A percentile compares a stretch with the other conserved stretches of the same genome.
phyloP scores from a whole-genome alignment of 2,888 invertebrate species.

The Timema podura region DNA sequence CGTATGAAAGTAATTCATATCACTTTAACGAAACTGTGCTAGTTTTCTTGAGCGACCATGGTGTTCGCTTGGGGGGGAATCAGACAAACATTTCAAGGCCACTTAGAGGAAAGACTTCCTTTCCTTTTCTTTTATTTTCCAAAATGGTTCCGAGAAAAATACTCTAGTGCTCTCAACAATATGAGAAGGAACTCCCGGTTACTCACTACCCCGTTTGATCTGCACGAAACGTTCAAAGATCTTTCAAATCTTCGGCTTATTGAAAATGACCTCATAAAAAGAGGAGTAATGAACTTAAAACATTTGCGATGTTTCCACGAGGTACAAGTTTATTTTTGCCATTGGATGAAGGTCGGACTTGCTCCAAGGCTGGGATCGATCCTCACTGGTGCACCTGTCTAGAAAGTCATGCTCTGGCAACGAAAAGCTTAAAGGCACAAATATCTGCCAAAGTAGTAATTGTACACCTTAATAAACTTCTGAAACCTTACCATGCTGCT shows the following conservation, averaged over 20 bases:
- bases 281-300: constrained; percentile 38
- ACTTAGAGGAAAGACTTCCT: constrained; percentile 83
- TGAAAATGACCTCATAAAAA: constrained; percentile 44
- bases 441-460: constrained; percentile 61
- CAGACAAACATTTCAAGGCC: constrained; percentile 76
- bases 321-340: constrained; percentile 75
- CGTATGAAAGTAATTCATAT: constrained; percentile 49
- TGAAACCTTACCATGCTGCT: constrained; percentile 60
- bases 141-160: constrained; percentile 60
- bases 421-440: constrained; percentile 51
- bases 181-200: constrained; percentile 61
- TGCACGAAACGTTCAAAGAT: constrained; percentile 74
- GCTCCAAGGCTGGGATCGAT: constrained; percentile 70
- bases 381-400: constrained; percentile 90
- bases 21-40: constrained; percentile 62
- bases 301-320: constrained; percentile 39
- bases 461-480: constrained; percentile 58
- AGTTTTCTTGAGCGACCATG: constrained; percentile 81
- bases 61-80: constrained; percentile 83
- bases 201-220: constrained; percentile 77
- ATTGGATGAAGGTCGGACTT: constrained; percentile 68
- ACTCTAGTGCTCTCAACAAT: constrained; percentile 59
- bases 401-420: constrained; percentile 54
- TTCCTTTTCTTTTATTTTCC: constrained; percentile 72
- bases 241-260: constrained; percentile 54